Percentiles rank a stretch among this genome's conserved stretches.
Conservation (phyloP, 2,888 invertebrate species). For the Leptinotarsa tumamoca region DNA sequence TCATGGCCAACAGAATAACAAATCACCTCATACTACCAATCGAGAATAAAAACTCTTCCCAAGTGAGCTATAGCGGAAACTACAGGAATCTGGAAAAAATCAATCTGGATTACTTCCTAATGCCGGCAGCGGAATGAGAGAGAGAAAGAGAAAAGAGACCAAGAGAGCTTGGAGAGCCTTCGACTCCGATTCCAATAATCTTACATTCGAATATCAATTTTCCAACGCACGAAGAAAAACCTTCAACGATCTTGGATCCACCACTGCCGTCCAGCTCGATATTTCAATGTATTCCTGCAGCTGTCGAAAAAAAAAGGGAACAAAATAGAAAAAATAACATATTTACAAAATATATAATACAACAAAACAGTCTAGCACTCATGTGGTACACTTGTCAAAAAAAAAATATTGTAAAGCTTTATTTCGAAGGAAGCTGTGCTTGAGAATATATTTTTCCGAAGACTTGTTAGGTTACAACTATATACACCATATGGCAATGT, state of each 20-base stretch:
- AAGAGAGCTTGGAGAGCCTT: not conserved
- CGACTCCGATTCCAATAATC: too few species aligned
- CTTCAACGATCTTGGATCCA: not conserved
- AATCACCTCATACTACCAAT: too few species aligned
- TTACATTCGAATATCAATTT: too few species aligned
- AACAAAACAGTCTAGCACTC: slow-evolving; percentile 36
- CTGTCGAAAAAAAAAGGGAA: slow-evolving; percentile 3
- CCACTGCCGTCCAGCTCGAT: slow-evolving; percentile 9
- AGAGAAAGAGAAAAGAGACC: not conserved
- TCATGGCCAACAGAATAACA: too few species aligned
- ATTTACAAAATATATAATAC: slow-evolving; percentile 30
- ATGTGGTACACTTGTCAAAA: slow-evolving; percentile 39
- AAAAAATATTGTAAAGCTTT: slow-evolving; percentile 51
- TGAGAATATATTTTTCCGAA: slow-evolving; percentile 57
- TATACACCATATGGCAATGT: slow-evolving; percentile 55
- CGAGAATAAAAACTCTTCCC: too few species aligned
- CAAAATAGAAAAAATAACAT: slow-evolving; percentile 21
- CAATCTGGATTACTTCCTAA: slow-evolving; percentile 7
- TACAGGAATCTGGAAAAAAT: slow-evolving; percentile 5
- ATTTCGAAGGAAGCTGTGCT: slow-evolving; percentile 54
- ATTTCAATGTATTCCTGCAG: slow-evolving; percentile 22
- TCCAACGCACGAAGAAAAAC: too few species aligned
- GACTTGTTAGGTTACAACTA: slow-evolving; percentile 62
- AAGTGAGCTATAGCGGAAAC: not conserved
- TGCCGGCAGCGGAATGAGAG: not conserved